Conservation (phyloP, 2,797 vertebrate genomes). For the Eutrigla gurnardus region DNA sequence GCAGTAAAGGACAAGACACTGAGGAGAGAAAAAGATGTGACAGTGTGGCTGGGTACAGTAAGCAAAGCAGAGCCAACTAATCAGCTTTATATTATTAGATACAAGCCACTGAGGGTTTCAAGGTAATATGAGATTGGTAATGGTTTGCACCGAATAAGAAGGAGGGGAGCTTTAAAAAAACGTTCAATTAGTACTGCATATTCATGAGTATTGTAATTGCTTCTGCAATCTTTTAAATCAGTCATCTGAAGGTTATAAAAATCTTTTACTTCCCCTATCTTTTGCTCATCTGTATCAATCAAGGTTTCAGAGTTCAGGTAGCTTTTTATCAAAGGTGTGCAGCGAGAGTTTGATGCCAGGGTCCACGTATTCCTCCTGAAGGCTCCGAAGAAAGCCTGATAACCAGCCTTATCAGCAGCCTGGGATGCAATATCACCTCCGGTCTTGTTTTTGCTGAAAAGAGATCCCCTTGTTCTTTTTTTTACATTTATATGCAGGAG, state of each 20-base stretch:
- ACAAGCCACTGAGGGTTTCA: slow-evolving; percentile 50
- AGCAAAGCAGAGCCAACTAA: slow-evolving; percentile 30
- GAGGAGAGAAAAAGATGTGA: slow-evolving; percentile 18
- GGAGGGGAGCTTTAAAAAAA: slow-evolving; percentile 35
- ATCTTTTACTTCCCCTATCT: slow-evolving; percentile 68
- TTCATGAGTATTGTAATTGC: slow-evolving; percentile 62
- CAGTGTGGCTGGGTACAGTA: not conserved
- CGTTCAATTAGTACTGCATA: slow-evolving; percentile 55
- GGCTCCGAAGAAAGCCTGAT: slow-evolving; percentile 53
- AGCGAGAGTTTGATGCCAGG: slow-evolving; percentile 54
- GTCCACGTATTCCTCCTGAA: slow-evolving; percentile 44
- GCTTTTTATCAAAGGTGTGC: slow-evolving; percentile 69
- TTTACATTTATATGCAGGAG: slow-evolving; percentile 47
- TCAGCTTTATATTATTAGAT: slow-evolving; percentile 47
- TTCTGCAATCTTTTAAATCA: slow-evolving; percentile 58
- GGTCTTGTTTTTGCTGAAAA: slow-evolving; percentile 59
- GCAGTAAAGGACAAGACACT: slow-evolving; percentile 29
- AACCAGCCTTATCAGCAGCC: slow-evolving; percentile 64
- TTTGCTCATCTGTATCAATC: slow-evolving; percentile 61
- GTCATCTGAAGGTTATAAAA: slow-evolving; percentile 60
- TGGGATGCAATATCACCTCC: slow-evolving; percentile 54
- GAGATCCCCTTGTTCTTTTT: slow-evolving; percentile 42
- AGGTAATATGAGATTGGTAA: slow-evolving; percentile 53
- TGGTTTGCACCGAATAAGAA: slow-evolving; percentile 37
- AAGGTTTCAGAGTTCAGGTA: slow-evolving; percentile 61